A percentile compares a stretch with the other conserved stretches of the same genome.
Conservation (phyloP, 2,888 invertebrate genomes). For the Maniola hyperantus region DNA sequence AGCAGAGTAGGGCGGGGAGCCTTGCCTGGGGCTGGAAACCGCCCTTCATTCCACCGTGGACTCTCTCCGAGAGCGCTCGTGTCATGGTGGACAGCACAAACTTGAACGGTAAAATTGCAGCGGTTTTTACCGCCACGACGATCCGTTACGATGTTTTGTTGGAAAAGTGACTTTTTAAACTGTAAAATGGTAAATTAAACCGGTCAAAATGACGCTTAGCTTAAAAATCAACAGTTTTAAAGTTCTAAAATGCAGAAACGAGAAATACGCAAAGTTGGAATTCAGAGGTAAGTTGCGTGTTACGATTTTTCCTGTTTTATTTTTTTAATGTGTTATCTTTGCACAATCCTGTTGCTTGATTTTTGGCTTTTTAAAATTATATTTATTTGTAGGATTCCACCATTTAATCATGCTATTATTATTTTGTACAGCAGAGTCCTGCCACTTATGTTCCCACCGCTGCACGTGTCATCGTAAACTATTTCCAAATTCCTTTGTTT, state of each 20-base stretch:
- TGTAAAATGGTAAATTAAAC: background rate
- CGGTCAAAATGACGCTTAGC: slow-evolving; percentile 85
- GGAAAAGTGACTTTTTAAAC: background rate
- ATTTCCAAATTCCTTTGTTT: no score
- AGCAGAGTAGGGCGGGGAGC: background rate
- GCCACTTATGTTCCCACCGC: no score
- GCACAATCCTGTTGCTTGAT: background rate
- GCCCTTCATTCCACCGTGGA: slow-evolving; percentile 7
- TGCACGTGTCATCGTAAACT: no score
- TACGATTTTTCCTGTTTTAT: slow-evolving; percentile 11
- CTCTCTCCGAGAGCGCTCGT: background rate
- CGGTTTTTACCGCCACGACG: background rate
- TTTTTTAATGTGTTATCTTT: background rate
- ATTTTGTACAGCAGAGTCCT: no score
- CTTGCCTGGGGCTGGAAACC: background rate
- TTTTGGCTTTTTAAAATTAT: no score
- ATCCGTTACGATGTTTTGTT: background rate
- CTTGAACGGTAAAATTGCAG: background rate
- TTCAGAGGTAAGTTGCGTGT: slow-evolving; percentile 87
- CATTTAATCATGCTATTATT: no score
- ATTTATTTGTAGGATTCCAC: no score
- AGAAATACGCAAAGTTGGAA: slow-evolving; percentile 86
- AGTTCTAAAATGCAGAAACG: slow-evolving; percentile 85
- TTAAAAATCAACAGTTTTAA: slow-evolving; percentile 80
- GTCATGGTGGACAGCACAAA: background rate